These are phyloP conservation scores for Melanotaenia duboulayi DNA, from an alignment of 2,113 vertebrate species.

Conservation along the genomic window DNA sequence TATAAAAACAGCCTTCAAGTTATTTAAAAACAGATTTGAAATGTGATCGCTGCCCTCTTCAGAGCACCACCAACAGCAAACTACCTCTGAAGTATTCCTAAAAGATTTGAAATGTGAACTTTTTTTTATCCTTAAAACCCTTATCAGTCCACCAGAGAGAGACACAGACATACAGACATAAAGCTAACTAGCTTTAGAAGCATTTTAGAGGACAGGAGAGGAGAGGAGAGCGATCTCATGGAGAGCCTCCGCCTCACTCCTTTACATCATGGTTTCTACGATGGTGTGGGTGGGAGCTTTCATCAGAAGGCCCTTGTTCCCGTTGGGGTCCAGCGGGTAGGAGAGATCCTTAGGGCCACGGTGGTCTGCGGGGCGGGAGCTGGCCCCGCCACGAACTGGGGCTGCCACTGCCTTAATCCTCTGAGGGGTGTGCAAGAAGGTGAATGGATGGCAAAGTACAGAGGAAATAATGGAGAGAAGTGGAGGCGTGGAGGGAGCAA, in stretches of 20 bases:
- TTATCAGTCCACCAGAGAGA: slow-evolving; percentile 74
- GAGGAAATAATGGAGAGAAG: not conserved
- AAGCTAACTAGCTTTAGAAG: slow-evolving; percentile 71
- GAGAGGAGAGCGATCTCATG: slow-evolving; percentile 85
- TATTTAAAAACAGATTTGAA: slow-evolving; percentile 58
- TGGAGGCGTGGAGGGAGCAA: not conserved
- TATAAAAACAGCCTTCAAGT: slow-evolving; percentile 10
- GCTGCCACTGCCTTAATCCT: slow-evolving; percentile 94
- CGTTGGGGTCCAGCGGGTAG: slow-evolving; percentile 82
- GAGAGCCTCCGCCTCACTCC: slow-evolving; percentile 78
- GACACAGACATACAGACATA: slow-evolving; percentile 69
- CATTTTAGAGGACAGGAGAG: slow-evolving; percentile 61
- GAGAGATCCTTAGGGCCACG: slow-evolving; percentile 72
- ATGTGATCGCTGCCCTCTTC: slow-evolving; percentile 43
- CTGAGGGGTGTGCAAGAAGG: slow-evolving; percentile 73
- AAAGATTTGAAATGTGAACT: slow-evolving; percentile 60
- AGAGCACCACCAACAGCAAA: slow-evolving; percentile 44
- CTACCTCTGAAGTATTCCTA: slow-evolving; percentile 48
- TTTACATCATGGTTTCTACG: slow-evolving; percentile 99
- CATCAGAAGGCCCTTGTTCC: slow-evolving; percentile 87
- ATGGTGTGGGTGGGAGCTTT: slow-evolving; percentile 94
- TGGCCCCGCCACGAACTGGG: slow-evolving; percentile 86
- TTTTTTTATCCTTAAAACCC: slow-evolving; percentile 55
- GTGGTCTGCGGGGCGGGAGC: slow-evolving; percentile 79
- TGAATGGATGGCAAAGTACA: not conserved